Percentiles rank a stretch among this genome's conserved stretches.
These are phyloP conservation scores for Xylota sylvarum DNA, from an alignment of 2,888 invertebrate genomes.

Conservation along the genomic window DNA sequence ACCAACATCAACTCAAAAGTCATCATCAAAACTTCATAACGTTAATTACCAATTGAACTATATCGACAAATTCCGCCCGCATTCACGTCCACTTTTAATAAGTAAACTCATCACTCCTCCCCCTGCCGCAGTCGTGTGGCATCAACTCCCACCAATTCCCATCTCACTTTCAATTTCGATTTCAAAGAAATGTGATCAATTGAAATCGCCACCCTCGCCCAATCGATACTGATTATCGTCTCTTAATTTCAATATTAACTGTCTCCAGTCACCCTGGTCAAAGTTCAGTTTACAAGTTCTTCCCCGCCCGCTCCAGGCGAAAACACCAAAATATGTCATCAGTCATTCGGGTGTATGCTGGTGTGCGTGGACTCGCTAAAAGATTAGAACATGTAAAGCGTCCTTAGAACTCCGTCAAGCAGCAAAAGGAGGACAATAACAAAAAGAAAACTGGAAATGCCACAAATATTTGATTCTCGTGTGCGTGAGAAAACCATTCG, in stretches of 20 bases:
- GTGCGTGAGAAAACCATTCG: constrained; percentile 68
- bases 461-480: constrained; percentile 32
- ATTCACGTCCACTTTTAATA: constrained; percentile 21
- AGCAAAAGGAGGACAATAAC: constrained; percentile 4
- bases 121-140: background rate
- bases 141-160: constrained; percentile 7
- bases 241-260: constrained; percentile 63
- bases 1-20: background rate
- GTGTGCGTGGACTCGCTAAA: constrained; percentile 28
- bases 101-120: constrained; percentile 6
- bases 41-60: constrained; percentile 46
- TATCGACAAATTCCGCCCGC: constrained; percentile 42
- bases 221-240: constrained; percentile 65
- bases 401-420: constrained; percentile 23
- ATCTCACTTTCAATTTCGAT: constrained; percentile 32
- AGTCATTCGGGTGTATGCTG: constrained; percentile 52
- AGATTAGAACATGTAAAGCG: constrained; percentile 37
- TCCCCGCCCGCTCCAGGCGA: background rate
- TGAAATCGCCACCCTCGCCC: constrained; percentile 28
- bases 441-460: constrained; percentile 29
- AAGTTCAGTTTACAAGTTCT: constrained; percentile 55
- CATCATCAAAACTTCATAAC: constrained; percentile 15
- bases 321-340: constrained; percentile 64
- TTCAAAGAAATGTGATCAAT: constrained; percentile 52
- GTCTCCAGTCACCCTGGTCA: constrained; percentile 59